Evolutionary conservation across 2,888 invertebrate species (phyloP), one percentile per base, ranked within the genome.

Genomic region (Desoria tigrina): DNA sequence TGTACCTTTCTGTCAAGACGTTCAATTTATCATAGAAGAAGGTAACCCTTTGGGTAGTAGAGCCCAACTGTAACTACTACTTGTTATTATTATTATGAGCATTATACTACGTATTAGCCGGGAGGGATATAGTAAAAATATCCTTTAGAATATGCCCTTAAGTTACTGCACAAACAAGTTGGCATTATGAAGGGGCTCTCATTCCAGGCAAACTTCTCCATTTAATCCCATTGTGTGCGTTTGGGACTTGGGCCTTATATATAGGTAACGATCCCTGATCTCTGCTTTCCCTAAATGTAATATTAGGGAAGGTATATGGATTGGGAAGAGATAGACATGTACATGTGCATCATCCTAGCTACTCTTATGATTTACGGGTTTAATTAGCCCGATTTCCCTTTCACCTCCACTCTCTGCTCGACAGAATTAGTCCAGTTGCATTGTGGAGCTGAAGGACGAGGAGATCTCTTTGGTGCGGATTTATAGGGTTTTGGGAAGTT

Each of bases 311-410:
- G 4, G 6, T 32, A 32, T 27, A 21, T 49, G n/a, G 11, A 49
- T 14, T 21, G 16, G 6, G 23, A 24, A 18, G 53, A 53, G 32
- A n/a, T 18, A 45, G 21, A 23, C 9, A 16, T 37, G 26, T 61
- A 53, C 37, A 55, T 42, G 42, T 27, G 14, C 59, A 42, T 53
- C 45, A 9, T 51, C 16, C 27, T 24, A 18, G n/a, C 51, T 32
- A 4, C 59, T 60, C 50, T 61, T 58, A 61, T 69, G 66, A 69
- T 69, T 66, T 66, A 69, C 69, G 69, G 68, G 61, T 69, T 69
- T 69, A 69, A 69, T 69, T 66, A 69, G 61, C 21, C 62, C 56
- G 42, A 63, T 67, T 65, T 59, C 56, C 32, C 56, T 60, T 67
- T 64, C 53, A 64, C 54, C 14, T 54, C 32, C 16, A 49, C n/a